Evolutionary conservation across 2,888 invertebrate species (phyloP).

Genomic region (Erpobdella octoculata): DNA sequence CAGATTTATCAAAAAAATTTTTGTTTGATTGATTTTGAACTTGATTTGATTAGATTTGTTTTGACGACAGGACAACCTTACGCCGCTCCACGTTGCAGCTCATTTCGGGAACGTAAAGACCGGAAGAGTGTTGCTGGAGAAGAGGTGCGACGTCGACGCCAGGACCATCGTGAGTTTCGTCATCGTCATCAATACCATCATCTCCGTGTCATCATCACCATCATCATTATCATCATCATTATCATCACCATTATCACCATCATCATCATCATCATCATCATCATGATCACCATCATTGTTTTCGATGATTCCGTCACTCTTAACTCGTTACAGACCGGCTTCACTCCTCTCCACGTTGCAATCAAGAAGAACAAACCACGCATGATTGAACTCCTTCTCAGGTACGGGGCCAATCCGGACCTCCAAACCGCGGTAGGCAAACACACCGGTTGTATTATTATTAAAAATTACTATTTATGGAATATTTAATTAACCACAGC

Average conservation of each 20-base stretch:
- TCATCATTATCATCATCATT: constrained; percentile 12
- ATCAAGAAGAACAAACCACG: constrained; percentile 99
- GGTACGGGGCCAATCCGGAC: constrained; percentile 87
- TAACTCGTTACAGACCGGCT: constrained; percentile 66
- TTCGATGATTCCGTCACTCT: background rate
- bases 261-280: constrained; percentile 16
- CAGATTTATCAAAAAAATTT: too few relatives aligned
- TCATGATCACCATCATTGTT: background rate
- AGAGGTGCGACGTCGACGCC: constrained; percentile 9
- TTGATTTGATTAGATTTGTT: too few relatives aligned
- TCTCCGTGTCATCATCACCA: background rate
- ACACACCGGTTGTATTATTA: background rate
- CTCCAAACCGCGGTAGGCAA: constrained; percentile 64
- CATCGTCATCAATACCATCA: background rate
- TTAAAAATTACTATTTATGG: background rate
- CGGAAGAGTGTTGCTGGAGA: constrained; percentile 18
- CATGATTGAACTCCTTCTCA: constrained; percentile 86
- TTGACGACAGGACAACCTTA: constrained; percentile 30
- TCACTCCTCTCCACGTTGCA: constrained; percentile 95
- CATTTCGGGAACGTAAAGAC: constrained; percentile 23
- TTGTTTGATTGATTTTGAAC: too few relatives aligned
- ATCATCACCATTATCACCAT: constrained; percentile 8
- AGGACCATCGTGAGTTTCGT: constrained; percentile 38
- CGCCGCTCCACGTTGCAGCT: constrained; percentile 29
- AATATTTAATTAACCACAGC: background rate